Base-by-base conservation (phyloP, 2,113 vertebrate species). In the Xiphorhynchus elegans region DNA sequence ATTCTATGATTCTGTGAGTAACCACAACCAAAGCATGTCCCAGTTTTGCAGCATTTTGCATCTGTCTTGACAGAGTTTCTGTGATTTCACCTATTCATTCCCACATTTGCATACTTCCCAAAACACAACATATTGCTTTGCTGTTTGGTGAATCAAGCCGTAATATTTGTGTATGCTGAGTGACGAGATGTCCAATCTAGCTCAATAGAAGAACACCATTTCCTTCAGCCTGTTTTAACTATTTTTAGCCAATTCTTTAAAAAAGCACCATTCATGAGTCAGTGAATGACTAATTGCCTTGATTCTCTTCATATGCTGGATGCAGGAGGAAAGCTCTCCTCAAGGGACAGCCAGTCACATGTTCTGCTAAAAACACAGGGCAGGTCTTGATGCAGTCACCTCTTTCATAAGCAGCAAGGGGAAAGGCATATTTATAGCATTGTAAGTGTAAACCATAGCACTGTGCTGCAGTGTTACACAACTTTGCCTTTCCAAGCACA, bases 381-480 rank as follows among this genome's bases (percentile, higher is more conserved):
- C 87, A 93, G 83, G 49, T 90, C 90, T 84, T 70, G 60, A 90
- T 96, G 93, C 69, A 95, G 87, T 94, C 93, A 95, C 76, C 88
- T 97, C 94, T 94, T 95, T 93, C 84, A 69, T 89, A 97, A 92
- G 86, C 86, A 87, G 90, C 76, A 95, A 93, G 69, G 78, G 63
- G 88, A 96, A 92, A 84, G 82, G 60, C 82, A 10, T 97, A 97
- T 96, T 97, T 96, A 95, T 96, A 96, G 96, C 78, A 84, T 3
- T 89, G n/a, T 31, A 92, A 97, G 87, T 90, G 84, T 94, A 96
- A 96, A 96, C 82, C 39, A 74, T 72, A 93, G 84, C 81, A 63
- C 55, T 81, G 69, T 76, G 79, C 96, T 96, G 96, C 94, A 97
- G 85, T 72, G 92, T 97, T 97, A 97, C 69, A 97, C 96, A 97